Percentiles rank a stretch among this genome's conserved stretches.
phyloP scores from a whole-genome alignment of 2,888 invertebrate genomes.

The Hipparchia sbordonii region DNA sequence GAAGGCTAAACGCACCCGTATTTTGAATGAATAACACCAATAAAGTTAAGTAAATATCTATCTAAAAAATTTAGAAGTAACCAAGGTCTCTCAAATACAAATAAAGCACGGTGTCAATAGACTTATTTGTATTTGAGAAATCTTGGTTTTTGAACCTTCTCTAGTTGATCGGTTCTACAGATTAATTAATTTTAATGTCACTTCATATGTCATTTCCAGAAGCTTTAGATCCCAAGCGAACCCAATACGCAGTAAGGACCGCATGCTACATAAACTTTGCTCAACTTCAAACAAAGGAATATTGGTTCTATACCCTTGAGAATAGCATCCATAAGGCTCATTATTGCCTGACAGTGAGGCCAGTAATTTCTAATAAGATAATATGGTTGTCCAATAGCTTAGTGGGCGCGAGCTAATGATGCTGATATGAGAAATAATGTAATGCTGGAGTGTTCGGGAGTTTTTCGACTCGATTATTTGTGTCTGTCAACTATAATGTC shows the following conservation, averaged over 20 bases:
- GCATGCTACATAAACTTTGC: slow-evolving; percentile 59
- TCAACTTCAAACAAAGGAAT: slow-evolving; percentile 50
- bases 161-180: too few relatives aligned
- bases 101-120: too few relatives aligned
- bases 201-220: slow-evolving; percentile 11
- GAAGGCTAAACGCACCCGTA: too few relatives aligned
- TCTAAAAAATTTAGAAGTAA: too few relatives aligned
- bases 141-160: too few relatives aligned
- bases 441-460: slow-evolving; percentile 13
- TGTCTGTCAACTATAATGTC: not conserved
- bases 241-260: slow-evolving; percentile 48
- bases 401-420: slow-evolving; percentile 51
- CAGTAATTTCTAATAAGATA: slow-evolving; percentile 72
- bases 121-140: too few relatives aligned
- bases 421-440: slow-evolving; percentile 52
- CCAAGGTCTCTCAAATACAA: too few relatives aligned
- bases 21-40: too few relatives aligned
- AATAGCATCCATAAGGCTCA: slow-evolving; percentile 45
- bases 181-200: too few relatives aligned
- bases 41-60: too few relatives aligned
- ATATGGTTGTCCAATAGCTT: slow-evolving; percentile 64
- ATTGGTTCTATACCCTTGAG: slow-evolving; percentile 44
- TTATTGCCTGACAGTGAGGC: slow-evolving; percentile 44
- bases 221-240: slow-evolving; percentile 29
- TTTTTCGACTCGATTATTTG: slow-evolving; percentile 17